Conservation (phyloP, 2,888 invertebrate species). For the Barypeithes pellucidus region DNA sequence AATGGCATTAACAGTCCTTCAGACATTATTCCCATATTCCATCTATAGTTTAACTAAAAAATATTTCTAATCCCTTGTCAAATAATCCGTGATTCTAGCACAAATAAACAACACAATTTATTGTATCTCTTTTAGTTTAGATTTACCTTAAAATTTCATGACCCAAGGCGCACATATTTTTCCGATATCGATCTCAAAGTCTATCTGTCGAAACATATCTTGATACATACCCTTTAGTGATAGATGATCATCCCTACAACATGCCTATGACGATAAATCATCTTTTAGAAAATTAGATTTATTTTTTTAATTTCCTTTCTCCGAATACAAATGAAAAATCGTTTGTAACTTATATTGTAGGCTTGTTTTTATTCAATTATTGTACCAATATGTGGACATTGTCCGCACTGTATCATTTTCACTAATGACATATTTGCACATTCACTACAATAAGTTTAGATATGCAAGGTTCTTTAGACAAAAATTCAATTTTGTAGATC, state of each 20-base stretch:
- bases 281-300: slow-evolving; percentile 26
- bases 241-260: slow-evolving; percentile 16
- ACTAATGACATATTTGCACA: no score
- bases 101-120: slow-evolving; percentile 14
- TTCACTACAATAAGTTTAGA: no score
- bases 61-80: slow-evolving; percentile 2
- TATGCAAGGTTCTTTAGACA: no score
- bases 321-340: neutral
- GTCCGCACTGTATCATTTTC: no score
- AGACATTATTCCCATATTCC: slow-evolving; percentile 3
- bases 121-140: slow-evolving; percentile 12
- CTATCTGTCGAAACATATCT: slow-evolving; percentile 24
- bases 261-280: slow-evolving; percentile 12
- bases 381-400: neutral
- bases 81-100: neutral
- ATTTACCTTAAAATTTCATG: neutral
- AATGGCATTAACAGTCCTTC: neutral
- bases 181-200: slow-evolving; percentile 19
- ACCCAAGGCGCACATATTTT: neutral
- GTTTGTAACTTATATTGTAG: neutral
- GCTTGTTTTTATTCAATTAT: neutral
- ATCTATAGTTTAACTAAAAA: neutral
- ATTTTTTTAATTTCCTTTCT: slow-evolving; percentile 12
- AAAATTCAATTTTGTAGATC: no score
- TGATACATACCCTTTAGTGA: slow-evolving; percentile 22